Evolutionary conservation across 1,140 invertebrate species (phyloP).

Genomic region (Pogonognathellus flavescens): DNA sequence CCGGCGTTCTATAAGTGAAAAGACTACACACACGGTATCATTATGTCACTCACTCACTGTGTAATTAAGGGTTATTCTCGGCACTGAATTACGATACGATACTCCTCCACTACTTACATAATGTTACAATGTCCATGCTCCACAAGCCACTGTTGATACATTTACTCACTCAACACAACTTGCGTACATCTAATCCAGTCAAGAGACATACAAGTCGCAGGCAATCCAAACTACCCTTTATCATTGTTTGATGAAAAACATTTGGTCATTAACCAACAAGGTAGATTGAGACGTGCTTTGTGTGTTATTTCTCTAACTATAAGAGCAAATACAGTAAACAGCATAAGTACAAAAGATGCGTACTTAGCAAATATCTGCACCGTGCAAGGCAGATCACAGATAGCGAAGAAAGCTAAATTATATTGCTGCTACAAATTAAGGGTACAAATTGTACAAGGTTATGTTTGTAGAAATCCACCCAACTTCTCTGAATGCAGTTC

Average conservation of each 20-base stretch:
- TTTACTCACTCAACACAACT: conserved; percentile 10
- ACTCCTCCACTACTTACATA: not conserved
- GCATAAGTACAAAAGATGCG: too few relatives aligned
- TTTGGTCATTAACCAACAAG: conserved; percentile 29
- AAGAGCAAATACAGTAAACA: not conserved
- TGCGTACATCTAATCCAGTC: too few relatives aligned
- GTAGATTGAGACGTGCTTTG: not conserved
- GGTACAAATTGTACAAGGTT: too few relatives aligned
- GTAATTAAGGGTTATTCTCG: conserved; percentile 48
- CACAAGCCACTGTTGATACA: conserved; percentile 18
- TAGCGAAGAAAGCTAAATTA: not conserved
- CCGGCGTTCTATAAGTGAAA: conserved; percentile 16
- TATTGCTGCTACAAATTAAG: too few relatives aligned
- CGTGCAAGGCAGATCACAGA: not conserved
- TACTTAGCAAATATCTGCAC: not conserved
- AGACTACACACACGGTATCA: conserved; percentile 19
- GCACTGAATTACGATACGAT: conserved; percentile 46
- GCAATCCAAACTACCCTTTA: not conserved
- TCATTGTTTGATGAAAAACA: conserved; percentile 35
- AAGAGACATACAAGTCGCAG: too few relatives aligned
- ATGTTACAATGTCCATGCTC: conserved; percentile 22
- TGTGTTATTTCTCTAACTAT: not conserved
- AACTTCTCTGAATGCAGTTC: too few relatives aligned
- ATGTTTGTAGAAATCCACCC: too few relatives aligned
- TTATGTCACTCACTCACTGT: conserved; percentile 49